phyloP scores from a whole-genome alignment of 2,888 invertebrate species.

The Pasiphila rectangulata region DNA sequence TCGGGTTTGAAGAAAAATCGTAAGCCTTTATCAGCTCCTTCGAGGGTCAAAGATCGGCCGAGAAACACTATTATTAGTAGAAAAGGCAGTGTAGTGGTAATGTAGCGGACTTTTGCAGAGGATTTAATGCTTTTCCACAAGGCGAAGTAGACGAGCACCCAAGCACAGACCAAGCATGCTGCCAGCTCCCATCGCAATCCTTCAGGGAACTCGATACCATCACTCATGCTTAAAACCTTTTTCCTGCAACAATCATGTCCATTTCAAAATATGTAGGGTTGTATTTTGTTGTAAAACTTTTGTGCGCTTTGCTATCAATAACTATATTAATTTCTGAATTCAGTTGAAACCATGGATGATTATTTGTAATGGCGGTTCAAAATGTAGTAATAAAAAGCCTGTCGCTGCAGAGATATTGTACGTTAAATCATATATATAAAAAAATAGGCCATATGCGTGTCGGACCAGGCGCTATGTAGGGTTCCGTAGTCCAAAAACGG shows the following conservation, averaged over 20 bases:
- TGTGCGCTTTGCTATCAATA: too few species aligned
- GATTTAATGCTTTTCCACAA: conserved; percentile 98
- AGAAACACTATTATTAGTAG: conserved; percentile 92
- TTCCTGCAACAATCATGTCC: conserved; percentile 81
- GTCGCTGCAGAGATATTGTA: too few species aligned
- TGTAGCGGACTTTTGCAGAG: conserved; percentile 94
- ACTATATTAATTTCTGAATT: too few species aligned
- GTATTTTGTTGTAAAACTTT: too few species aligned
- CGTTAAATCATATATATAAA: too few species aligned
- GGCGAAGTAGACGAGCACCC: conserved; percentile 97
- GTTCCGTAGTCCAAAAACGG: too few species aligned
- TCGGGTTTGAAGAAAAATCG: conserved; percentile 93
- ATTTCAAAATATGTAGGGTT: too few species aligned
- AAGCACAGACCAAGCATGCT: conserved; percentile 93
- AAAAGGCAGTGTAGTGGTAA: conserved; percentile 96
- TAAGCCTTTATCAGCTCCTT: conserved; percentile 92
- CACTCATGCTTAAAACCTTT: conserved; percentile 91
- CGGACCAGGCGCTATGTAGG: too few species aligned
- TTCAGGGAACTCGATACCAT: conserved; percentile 91
- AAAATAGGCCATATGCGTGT: too few species aligned
- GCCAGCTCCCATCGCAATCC: conserved; percentile 93
- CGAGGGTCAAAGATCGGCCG: conserved; percentile 92
- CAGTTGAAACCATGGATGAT: too few species aligned
- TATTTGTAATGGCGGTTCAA: too few species aligned
- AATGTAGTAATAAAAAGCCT: too few species aligned